A percentile compares a stretch with the other conserved stretches of the same genome.
Evolutionary conservation across 2,797 vertebrate genomes (phyloP).

Genomic region (Acanthurus lineatus): DNA sequence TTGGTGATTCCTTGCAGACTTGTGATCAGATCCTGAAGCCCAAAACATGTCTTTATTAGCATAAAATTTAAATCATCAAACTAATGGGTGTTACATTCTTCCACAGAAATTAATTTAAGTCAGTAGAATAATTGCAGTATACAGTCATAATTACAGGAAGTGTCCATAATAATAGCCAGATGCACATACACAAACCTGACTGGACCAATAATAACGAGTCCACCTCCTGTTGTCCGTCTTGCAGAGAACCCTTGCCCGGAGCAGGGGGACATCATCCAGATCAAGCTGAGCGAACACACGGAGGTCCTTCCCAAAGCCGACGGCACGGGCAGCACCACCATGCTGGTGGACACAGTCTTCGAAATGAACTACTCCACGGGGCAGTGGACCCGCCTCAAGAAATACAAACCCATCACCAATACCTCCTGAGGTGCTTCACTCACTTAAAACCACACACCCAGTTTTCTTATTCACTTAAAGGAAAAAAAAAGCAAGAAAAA

Average conservation of each 20-base stretch:
- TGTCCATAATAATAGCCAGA: too few species aligned
- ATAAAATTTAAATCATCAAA: too few species aligned
- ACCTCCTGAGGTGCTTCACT: conserved; percentile 86
- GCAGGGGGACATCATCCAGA: conserved; percentile 99
- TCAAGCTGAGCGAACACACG: conserved; percentile 98
- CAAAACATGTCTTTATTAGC: too few species aligned
- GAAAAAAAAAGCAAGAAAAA: conserved; percentile 5
- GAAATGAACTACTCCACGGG: conserved; percentile 99
- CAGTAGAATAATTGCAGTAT: neutral
- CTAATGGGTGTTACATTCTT: too few species aligned
- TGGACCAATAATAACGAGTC: neutral
- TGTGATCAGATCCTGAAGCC: too few species aligned
- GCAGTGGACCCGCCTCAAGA: conserved; percentile 99
- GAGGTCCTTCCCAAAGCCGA: conserved; percentile 96
- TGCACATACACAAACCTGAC: neutral
- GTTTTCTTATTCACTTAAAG: conserved; percentile 29
- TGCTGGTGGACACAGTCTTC: conserved; percentile 99
- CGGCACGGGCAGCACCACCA: conserved; percentile 98
- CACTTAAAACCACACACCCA: neutral
- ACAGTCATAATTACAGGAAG: too few species aligned
- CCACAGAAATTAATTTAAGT: too few species aligned
- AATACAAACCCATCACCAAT: conserved; percentile 99
- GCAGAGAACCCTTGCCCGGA: conserved; percentile 99
- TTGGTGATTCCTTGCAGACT: too few species aligned
- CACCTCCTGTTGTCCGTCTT: conserved; percentile 6